Evolutionary conservation across 2,797 vertebrate genomes (phyloP).

Genomic region (Falco concolor): DNA sequence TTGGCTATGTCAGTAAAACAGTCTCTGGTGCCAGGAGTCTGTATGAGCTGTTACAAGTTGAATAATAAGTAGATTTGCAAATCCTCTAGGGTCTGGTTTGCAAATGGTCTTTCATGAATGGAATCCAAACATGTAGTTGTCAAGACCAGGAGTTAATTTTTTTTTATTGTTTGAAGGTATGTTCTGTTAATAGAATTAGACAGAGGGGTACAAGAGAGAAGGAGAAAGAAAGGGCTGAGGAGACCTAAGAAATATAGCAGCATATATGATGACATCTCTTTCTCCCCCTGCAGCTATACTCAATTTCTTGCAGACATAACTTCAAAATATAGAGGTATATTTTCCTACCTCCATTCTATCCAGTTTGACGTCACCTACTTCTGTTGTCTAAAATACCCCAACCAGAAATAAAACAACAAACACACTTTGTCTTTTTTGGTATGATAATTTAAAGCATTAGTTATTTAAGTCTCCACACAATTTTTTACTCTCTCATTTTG

Average conservation of each 20-base stretch:
- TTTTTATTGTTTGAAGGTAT: neutral
- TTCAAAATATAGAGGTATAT: neutral
- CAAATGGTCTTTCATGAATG: neutral
- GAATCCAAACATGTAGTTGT: neutral
- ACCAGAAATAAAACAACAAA: neutral
- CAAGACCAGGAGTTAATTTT: neutral
- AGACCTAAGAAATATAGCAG: neutral
- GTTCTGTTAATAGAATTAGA: neutral
- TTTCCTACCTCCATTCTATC: neutral
- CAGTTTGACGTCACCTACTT: neutral
- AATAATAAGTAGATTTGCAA: constrained; percentile 1
- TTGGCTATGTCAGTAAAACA: neutral
- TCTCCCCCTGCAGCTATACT: neutral
- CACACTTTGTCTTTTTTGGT: neutral
- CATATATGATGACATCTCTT: rapidly evolving
- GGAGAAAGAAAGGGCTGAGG: neutral
- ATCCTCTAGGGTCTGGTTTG: neutral
- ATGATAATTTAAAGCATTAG: neutral
- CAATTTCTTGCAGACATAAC: neutral
- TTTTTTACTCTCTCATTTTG: neutral
- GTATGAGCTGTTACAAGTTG: neutral
- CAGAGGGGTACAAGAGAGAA: neutral
- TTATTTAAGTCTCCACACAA: neutral
- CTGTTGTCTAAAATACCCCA: neutral
- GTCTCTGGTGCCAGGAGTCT: neutral